Percentiles rank a stretch among this genome's conserved stretches.
Conservation (phyloP, 2,888 invertebrate species). For the Phymatocera aterrima region DNA sequence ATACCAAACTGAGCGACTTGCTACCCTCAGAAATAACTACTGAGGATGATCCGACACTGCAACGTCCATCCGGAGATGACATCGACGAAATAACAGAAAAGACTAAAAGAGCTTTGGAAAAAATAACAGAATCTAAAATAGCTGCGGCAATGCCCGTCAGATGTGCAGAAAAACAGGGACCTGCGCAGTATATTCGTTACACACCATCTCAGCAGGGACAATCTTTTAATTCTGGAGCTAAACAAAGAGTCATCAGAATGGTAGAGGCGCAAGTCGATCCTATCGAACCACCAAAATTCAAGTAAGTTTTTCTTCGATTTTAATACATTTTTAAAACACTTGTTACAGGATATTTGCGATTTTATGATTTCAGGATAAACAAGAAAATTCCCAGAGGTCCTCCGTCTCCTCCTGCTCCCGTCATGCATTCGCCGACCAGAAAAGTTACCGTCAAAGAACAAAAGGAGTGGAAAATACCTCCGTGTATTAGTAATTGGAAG, state of each 20-base stretch:
- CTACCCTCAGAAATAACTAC: slow-evolving; percentile 92
- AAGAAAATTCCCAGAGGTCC: slow-evolving; percentile 99
- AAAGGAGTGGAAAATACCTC: slow-evolving; percentile 99
- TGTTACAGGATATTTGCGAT: background rate
- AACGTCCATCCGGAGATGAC: slow-evolving; percentile 91
- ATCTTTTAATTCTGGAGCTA: slow-evolving; percentile 96
- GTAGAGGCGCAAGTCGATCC: slow-evolving; percentile 97
- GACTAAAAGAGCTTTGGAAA: slow-evolving; percentile 92
- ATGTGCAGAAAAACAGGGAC: slow-evolving; percentile 94
- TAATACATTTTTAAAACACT: background rate
- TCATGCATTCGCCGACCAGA: slow-evolving; percentile 97
- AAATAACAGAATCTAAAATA: slow-evolving; percentile 91
- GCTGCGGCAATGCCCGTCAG: slow-evolving; percentile 98
- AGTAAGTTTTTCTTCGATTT: slow-evolving; percentile 70
- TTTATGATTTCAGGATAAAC: slow-evolving; percentile 84
- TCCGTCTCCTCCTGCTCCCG: slow-evolving; percentile 99
- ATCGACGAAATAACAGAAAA: slow-evolving; percentile 93
- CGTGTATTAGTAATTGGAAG: slow-evolving; percentile 99
- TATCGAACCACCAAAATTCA: slow-evolving; percentile 98
- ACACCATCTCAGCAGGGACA: slow-evolving; percentile 98
- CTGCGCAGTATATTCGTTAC: slow-evolving; percentile 98
- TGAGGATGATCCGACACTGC: slow-evolving; percentile 94
- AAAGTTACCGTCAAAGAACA: slow-evolving; percentile 99
- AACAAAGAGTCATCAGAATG: slow-evolving; percentile 97
- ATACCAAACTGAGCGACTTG: slow-evolving; percentile 94